Conservation (phyloP, 2,797 vertebrate species). For the Linurgus olivaceus region DNA sequence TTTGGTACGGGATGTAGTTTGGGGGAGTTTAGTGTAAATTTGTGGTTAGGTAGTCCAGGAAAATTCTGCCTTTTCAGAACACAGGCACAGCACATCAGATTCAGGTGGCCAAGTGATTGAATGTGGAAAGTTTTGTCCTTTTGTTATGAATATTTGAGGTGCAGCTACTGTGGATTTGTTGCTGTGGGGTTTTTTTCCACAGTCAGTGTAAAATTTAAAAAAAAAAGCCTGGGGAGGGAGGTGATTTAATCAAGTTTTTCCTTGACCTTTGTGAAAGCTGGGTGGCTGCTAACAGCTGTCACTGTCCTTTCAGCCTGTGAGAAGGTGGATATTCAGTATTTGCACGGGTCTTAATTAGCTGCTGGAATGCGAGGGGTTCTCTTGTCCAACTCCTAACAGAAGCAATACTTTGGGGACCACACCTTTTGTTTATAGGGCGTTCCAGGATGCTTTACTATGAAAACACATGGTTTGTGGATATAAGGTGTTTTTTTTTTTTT, state of each 20-base stretch:
- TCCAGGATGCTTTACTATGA: neutral
- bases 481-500: neutral
- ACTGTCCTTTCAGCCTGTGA: neutral
- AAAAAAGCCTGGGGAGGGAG: neutral
- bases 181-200: fast-evolving
- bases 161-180: neutral
- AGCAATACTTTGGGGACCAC: neutral
- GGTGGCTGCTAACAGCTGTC: neutral
- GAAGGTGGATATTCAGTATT: neutral
- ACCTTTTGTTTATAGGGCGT: neutral
- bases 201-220: neutral
- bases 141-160: neutral
- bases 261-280: neutral
- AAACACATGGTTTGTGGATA: neutral
- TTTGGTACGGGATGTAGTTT: neutral
- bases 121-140: neutral
- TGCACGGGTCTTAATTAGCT: neutral
- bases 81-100: neutral
- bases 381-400: neutral
- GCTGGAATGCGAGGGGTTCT: neutral
- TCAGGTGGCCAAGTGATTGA: neutral
- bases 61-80: neutral
- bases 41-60: neutral
- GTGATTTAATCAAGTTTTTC: neutral
- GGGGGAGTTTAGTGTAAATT: neutral